Conservation (phyloP, 1,140 invertebrate species). For the Leptestheria dahalacensis region DNA sequence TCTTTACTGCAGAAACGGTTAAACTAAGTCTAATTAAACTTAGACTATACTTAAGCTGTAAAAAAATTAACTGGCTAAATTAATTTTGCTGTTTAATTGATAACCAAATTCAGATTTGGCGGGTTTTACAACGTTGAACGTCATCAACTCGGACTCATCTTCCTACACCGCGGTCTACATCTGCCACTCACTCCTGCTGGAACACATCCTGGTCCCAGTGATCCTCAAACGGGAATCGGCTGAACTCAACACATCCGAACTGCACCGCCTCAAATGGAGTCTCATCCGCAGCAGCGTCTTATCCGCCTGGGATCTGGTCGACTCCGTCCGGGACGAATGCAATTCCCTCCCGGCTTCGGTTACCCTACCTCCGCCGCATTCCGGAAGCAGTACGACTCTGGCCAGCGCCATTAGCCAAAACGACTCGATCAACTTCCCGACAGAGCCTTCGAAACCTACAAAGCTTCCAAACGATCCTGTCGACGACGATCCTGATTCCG, state of each 20-base stretch:
- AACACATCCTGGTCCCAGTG: conserved; percentile 13
- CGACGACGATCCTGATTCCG: conserved; percentile 1
- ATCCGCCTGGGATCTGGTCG: neutral
- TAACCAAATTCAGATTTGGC: conserved; percentile 11
- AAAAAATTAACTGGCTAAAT: neutral
- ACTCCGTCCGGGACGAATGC: neutral
- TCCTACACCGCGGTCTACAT: conserved; percentile 12
- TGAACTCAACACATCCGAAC: neutral
- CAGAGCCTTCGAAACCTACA: neutral
- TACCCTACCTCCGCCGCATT: neutral
- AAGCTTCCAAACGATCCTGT: neutral
- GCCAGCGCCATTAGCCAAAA: neutral
- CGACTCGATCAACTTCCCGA: neutral
- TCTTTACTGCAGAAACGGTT: neutral
- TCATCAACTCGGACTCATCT: conserved; percentile 15
- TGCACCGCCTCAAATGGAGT: conserved; percentile 6
- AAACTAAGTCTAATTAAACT: neutral
- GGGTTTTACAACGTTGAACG: conserved; percentile 10
- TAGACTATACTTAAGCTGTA: too few relatives aligned
- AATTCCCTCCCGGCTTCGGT: neutral
- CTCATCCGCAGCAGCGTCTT: neutral
- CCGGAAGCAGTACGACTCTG: neutral
- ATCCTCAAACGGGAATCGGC: conserved; percentile 6
- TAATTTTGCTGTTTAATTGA: neutral
- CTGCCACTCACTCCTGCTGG: conserved; percentile 11